These are phyloP conservation scores for Drosophila pandora DNA, from an alignment of 1,140 invertebrate genomes.

Conservation along the genomic window DNA sequence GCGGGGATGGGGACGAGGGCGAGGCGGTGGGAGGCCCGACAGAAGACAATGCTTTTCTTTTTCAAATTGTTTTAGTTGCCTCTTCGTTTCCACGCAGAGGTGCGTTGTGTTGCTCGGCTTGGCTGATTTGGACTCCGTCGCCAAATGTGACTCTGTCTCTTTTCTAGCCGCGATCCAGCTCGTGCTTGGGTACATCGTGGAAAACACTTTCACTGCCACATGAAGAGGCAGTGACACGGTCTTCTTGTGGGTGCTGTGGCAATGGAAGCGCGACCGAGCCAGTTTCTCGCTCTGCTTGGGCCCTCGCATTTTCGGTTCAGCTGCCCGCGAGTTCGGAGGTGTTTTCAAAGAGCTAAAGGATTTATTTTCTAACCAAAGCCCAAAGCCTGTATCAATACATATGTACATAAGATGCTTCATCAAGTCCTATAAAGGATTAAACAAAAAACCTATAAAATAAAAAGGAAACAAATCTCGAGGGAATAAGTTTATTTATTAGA, in stretches of 20 bases:
- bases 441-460: background rate
- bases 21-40: conserved; percentile 5
- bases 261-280: conserved; percentile 73
- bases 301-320: conserved; percentile 59
- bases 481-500: background rate
- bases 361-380: background rate
- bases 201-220: conserved; percentile 80
- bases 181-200: conserved; percentile 60
- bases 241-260: conserved; percentile 50
- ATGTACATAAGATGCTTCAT: background rate
- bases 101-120: conserved; percentile 59
- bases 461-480: too few relatives aligned
- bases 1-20: conserved; percentile 3
- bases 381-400: background rate
- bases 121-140: conserved; percentile 21
- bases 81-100: conserved; percentile 66
- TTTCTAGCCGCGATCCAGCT: conserved; percentile 7
- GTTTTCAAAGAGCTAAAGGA: conserved; percentile 17
- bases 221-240: conserved; percentile 78
- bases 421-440: background rate
- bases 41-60: conserved; percentile 78
- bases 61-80: conserved; percentile 31
- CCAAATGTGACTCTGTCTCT: conserved; percentile 10
- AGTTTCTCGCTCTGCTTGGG: conserved; percentile 71
- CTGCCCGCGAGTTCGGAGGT: conserved; percentile 53